Evolutionary conservation across 2,888 invertebrate species (phyloP).

Genomic region (Aradus depressus): DNA sequence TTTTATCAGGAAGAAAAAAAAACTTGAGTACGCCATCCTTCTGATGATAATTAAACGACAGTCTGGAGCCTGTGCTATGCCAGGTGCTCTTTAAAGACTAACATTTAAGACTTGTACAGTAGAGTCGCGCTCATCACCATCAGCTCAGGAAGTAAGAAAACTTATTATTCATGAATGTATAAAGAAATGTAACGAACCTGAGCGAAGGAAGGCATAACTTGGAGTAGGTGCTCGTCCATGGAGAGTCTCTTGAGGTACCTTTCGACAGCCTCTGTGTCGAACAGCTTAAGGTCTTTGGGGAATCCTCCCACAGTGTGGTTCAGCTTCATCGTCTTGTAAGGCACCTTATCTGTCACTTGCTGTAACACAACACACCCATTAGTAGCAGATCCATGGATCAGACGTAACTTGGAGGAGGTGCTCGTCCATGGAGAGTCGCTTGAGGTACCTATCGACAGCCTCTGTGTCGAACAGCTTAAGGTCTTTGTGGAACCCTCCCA

Average conservation of each 20-base stretch:
- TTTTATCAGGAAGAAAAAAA: too few relatives aligned
- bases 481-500: conserved; percentile 21
- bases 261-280: conserved; percentile 20
- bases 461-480: conserved; percentile 22
- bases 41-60: too few relatives aligned
- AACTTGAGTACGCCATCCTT: too few relatives aligned
- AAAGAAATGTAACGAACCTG: too few relatives aligned
- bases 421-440: conserved; percentile 24
- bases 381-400: background rate
- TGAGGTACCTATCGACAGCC: conserved; percentile 19
- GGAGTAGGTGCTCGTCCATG: conserved; percentile 20
- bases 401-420: conserved; percentile 15
- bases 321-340: conserved; percentile 15
- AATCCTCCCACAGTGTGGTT: conserved; percentile 21
- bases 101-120: too few relatives aligned
- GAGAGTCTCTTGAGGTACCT: conserved; percentile 23
- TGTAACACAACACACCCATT: conserved; percentile 1
- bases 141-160: too few relatives aligned
- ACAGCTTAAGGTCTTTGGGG: conserved; percentile 20
- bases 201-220: conserved; percentile 17
- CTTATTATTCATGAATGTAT: too few relatives aligned
- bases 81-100: too few relatives aligned
- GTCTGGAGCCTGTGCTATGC: too few relatives aligned
- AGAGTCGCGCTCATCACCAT: too few relatives aligned
- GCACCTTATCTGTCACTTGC: conserved; percentile 20